Percentiles rank a stretch among this genome's conserved stretches.
phyloP scores from a whole-genome alignment of 2,888 invertebrate genomes.

The Patella ulyssiponensis region DNA sequence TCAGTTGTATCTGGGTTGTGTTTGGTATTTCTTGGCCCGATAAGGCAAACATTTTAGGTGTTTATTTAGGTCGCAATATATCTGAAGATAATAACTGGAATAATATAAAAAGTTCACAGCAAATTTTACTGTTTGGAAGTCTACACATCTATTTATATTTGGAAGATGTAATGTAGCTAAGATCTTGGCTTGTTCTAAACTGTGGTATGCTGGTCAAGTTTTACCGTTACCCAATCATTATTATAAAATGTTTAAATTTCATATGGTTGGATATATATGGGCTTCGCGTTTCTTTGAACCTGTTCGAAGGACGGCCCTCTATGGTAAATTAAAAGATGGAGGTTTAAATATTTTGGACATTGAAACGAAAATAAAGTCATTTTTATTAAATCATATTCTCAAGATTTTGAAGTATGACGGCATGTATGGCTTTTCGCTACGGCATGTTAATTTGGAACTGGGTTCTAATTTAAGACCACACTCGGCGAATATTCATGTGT shows the following conservation, averaged over 20 bases:
- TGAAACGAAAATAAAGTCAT: too few species aligned
- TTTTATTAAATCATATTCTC: conserved; percentile 26
- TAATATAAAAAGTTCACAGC: conserved; percentile 29
- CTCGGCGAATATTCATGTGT: conserved; percentile 25
- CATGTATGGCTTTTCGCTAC: conserved; percentile 25
- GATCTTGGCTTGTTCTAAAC: background rate
- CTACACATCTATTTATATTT: background rate
- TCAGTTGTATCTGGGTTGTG: conserved; percentile 10
- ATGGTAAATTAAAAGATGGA: conserved; percentile 25
- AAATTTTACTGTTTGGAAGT: conserved; percentile 25
- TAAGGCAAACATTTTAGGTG: background rate
- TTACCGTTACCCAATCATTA: background rate
- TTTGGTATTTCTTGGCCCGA: conserved; percentile 4
- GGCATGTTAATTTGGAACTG: conserved; percentile 16
- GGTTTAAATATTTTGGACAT: conserved; percentile 28
- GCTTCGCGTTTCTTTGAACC: conserved; percentile 3
- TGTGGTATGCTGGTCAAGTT: background rate
- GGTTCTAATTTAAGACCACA: conserved; percentile 28
- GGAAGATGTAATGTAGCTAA: conserved; percentile 7
- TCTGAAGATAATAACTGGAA: conserved; percentile 33
- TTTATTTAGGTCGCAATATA: conserved; percentile 30
- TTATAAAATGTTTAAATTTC: background rate
- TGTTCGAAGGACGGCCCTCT: conserved; percentile 18
- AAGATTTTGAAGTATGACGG: conserved; percentile 22
- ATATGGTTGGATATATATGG: conserved; percentile 1